Evolutionary conservation across 2,113 vertebrate species (phyloP).

Genomic region (Rhipidura dahli): DNA sequence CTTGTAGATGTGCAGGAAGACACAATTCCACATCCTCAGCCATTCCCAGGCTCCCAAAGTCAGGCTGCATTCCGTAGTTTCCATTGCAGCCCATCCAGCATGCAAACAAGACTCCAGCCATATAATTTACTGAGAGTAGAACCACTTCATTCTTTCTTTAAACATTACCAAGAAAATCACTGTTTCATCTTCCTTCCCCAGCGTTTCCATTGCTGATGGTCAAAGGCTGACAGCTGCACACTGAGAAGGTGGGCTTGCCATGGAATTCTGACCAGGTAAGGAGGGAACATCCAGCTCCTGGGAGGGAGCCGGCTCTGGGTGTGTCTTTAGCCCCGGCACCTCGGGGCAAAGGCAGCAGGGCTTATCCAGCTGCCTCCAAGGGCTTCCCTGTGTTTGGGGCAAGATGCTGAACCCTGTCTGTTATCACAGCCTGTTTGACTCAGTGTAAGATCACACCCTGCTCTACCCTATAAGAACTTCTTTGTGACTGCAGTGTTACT

Average conservation of each 20-base stretch:
- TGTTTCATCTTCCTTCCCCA: background rate
- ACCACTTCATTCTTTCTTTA: background rate
- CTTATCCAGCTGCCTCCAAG: background rate
- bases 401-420: background rate
- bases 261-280: background rate
- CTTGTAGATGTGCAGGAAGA: background rate
- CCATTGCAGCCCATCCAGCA: background rate
- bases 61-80: fast-evolving
- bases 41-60: background rate
- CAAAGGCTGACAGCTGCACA: background rate
- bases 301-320: background rate
- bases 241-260: background rate
- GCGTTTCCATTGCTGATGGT: background rate
- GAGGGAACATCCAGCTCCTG: background rate
- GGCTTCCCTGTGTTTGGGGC: background rate
- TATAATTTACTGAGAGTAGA: background rate
- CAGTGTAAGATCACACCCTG: background rate
- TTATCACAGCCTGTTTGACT: background rate
- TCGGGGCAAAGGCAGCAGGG: background rate
- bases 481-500: background rate
- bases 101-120: background rate
- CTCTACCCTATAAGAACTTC: background rate
- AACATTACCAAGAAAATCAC: background rate
- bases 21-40: background rate
- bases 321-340: background rate